Conservation (phyloP, 64 coral and sea anemone genomes). For the Montipora cactus region DNA sequence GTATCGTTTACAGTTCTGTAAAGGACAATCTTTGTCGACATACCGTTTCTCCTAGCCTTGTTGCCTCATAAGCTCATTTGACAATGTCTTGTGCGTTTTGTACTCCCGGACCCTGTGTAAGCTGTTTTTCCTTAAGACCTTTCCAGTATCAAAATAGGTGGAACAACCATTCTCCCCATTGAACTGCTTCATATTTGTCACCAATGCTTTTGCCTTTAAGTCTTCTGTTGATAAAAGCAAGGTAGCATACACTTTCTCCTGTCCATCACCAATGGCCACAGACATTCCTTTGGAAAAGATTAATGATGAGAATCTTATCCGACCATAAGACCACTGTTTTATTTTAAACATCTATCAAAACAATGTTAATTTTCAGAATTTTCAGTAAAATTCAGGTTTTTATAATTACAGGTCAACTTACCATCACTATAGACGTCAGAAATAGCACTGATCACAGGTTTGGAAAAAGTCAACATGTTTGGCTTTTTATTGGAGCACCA, state of each 20-base stretch:
- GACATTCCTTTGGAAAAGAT: not conserved
- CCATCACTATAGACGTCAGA: too few relatives aligned
- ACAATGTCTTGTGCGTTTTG: not conserved
- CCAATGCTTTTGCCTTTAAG: conserved; percentile 3
- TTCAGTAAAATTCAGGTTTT: too few relatives aligned
- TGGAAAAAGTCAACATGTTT: too few relatives aligned
- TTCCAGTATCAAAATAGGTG: not conserved
- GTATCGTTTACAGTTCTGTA: too few relatives aligned
- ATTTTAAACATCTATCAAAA: too few relatives aligned
- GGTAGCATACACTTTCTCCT: not conserved
- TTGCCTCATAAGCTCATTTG: not conserved
- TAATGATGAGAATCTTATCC: too few relatives aligned
- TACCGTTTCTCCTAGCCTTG: not conserved
- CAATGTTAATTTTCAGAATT: too few relatives aligned
- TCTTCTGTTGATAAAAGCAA: conserved; percentile 10
- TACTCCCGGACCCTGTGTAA: not conserved
- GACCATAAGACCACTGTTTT: too few relatives aligned
- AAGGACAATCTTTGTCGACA: not conserved
- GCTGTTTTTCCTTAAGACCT: not conserved
- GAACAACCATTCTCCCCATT: conserved; percentile 23
- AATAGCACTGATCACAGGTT: too few relatives aligned
- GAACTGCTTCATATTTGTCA: conserved; percentile 44
- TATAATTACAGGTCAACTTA: too few relatives aligned
- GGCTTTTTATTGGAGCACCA: too few relatives aligned
- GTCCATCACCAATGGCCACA: not conserved